Conservation (phyloP, 2,888 invertebrate genomes). For the Morpho achilles region DNA sequence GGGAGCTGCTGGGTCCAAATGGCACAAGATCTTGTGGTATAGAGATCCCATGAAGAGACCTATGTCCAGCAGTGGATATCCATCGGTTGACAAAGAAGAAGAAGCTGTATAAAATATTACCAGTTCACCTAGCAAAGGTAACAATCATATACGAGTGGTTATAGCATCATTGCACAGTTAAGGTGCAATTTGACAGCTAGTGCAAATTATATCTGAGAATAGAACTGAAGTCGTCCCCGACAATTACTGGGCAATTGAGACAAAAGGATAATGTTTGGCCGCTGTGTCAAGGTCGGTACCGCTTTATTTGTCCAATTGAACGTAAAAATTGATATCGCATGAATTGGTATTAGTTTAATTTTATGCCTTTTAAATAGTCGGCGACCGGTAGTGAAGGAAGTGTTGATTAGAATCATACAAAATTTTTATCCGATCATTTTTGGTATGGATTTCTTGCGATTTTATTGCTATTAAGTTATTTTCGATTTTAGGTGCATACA, state of each 20-base stretch:
- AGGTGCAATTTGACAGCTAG: slow-evolving; percentile 71
- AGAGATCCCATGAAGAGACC: too few species aligned
- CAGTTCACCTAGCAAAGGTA: not conserved
- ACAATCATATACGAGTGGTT: slow-evolving; percentile 21
- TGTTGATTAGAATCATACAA: too few species aligned
- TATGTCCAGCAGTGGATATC: too few species aligned
- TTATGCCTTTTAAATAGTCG: slow-evolving; percentile 20
- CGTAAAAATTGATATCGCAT: slow-evolving; percentile 58
- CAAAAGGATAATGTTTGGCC: slow-evolving; percentile 77
- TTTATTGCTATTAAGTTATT: too few species aligned
- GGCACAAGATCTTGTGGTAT: too few species aligned
- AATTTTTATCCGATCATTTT: too few species aligned
- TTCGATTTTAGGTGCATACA: too few species aligned
- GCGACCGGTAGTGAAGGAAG: not conserved
- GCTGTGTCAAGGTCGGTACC: slow-evolving; percentile 62
- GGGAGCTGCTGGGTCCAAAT: too few species aligned
- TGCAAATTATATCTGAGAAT: slow-evolving; percentile 74
- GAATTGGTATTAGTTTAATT: slow-evolving; percentile 23
- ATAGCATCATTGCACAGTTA: slow-evolving; percentile 45
- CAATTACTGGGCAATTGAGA: slow-evolving; percentile 76
- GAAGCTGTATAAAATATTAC: not conserved
- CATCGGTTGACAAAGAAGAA: too few species aligned
- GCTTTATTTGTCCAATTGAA: slow-evolving; percentile 62
- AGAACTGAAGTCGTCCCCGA: slow-evolving; percentile 62
- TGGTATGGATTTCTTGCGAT: too few species aligned